Conservation (phyloP, 2,797 vertebrate species). For the Orestias chungarensis region DNA sequence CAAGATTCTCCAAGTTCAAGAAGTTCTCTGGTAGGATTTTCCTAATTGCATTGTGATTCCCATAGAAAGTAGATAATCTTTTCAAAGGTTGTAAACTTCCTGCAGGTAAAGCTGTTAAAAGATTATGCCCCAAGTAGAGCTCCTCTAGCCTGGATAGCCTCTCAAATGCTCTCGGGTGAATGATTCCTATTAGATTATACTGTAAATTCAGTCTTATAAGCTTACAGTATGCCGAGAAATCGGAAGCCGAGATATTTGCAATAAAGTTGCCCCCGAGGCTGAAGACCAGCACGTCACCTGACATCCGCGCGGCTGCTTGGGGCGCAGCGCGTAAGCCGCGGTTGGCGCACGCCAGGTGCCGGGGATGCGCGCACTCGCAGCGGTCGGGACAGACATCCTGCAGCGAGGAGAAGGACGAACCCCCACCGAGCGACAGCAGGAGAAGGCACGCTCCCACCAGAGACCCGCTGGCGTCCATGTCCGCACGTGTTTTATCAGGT, state of each 20-base stretch:
- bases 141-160: constrained; percentile 87
- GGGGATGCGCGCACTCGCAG: constrained; percentile 92
- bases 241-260: constrained; percentile 86
- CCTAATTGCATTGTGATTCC: constrained; percentile 87
- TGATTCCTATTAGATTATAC: constrained; percentile 88
- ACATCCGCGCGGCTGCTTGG: constrained; percentile 65
- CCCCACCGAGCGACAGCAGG: constrained; percentile 57
- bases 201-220: constrained; percentile 90
- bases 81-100: constrained; percentile 85
- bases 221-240: constrained; percentile 84
- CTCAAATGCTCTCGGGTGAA: constrained; percentile 90
- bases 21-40: constrained; percentile 84
- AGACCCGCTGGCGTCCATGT: constrained; percentile 75
- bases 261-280: constrained; percentile 96
- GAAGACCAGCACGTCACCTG: constrained; percentile 85
- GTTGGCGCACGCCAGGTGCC: constrained; percentile 92
- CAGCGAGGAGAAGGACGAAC: constrained; percentile 64
- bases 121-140: constrained; percentile 93
- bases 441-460: constrained; percentile 65
- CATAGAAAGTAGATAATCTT: constrained; percentile 87
- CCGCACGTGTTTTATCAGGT: constrained; percentile 61
- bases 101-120: constrained; percentile 78
- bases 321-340: constrained; percentile 88
- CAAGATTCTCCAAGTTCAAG: constrained; percentile 80
- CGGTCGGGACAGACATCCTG: constrained; percentile 84